Conservation (phyloP, 2,797 vertebrate genomes). For the Lagodon rhomboides region DNA sequence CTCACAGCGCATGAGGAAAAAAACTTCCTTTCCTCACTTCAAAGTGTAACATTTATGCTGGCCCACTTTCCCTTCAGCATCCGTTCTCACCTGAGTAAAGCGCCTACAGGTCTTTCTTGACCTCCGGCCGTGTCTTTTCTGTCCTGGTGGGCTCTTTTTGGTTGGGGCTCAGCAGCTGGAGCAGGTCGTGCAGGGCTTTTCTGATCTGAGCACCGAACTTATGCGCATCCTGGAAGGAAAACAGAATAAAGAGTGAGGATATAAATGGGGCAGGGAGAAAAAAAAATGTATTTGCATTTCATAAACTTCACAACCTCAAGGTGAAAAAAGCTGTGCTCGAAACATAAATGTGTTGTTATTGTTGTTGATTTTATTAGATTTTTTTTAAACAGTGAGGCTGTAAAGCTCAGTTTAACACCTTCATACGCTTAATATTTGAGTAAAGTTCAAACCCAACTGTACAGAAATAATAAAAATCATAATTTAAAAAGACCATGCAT, state of each 20-base stretch:
- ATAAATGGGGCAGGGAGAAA: neutral
- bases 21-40: neutral
- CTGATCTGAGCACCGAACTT: conserved; percentile 87
- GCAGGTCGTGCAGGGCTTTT: conserved; percentile 85
- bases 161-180: conserved; percentile 82
- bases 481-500: neutral
- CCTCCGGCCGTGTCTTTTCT: conserved; percentile 55
- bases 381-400: neutral
- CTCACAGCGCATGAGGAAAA: conserved; percentile 9
- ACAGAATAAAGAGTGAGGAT: neutral
- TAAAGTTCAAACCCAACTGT: neutral
- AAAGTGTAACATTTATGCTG: neutral
- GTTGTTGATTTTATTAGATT: neutral
- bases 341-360: neutral
- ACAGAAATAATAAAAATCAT: neutral
- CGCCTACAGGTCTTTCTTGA: conserved; percentile 83
- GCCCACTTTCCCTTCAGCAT: conserved; percentile 32
- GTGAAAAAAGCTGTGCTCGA: neutral
- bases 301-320: neutral
- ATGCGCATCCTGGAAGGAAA: conserved; percentile 84
- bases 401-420: neutral
- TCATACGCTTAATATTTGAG: neutral
- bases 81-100: conserved; percentile 1
- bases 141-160: conserved; percentile 63
- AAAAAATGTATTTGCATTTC: neutral